Base-by-base conservation (phyloP, 2,888 invertebrate species). In the Melipona bicolor region DNA sequence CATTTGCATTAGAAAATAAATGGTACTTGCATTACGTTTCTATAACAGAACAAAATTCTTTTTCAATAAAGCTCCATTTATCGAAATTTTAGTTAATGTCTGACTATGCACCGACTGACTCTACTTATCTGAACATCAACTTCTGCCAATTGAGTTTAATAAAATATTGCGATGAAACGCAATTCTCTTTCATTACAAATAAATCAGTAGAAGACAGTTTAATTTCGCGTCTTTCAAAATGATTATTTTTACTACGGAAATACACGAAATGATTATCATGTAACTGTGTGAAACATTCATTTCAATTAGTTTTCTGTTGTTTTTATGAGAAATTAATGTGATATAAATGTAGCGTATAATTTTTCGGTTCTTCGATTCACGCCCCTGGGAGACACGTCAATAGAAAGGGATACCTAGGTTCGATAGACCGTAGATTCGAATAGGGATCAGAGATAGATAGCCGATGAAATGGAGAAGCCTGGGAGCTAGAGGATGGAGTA, bases 401-500 rank as follows among this genome's bases (percentile, higher is more conserved):
- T 27, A 5, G 62, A n/a, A 24, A 21, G 68, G 13, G 50, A 50
- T 27, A 27, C 50, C 68, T 19, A 43, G 6, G 43, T 49, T n/a
- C 43, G 67, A 19, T 19, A 49, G 9, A 36, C 72, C 61, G 61
- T 59, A 56, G n/a, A 56, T n/a, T 59, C 62, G 32, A 64, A 64
- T 32, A 17, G 13, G 13, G 62, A 64, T 59, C 24, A 61, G 24
- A 9, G 68, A 17, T 32, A 19, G 70, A 27, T 52, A 32, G 43
- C 17, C 3, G 19, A 43, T 79, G 85, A 90, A 85, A 84, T 54
- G 59, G 62, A 87, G 87, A 89, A 81, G 88, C 82, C 86, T 86
- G 86, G 83, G 82, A 86, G 50, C 19, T 11, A n/a, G 9, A 27
- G 56, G 19, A 17, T 19, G 59, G 11, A 24, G 11, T 13, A 19